phyloP scores from a whole-genome alignment of 2,888 invertebrate genomes.

The Drosophila mimica region DNA sequence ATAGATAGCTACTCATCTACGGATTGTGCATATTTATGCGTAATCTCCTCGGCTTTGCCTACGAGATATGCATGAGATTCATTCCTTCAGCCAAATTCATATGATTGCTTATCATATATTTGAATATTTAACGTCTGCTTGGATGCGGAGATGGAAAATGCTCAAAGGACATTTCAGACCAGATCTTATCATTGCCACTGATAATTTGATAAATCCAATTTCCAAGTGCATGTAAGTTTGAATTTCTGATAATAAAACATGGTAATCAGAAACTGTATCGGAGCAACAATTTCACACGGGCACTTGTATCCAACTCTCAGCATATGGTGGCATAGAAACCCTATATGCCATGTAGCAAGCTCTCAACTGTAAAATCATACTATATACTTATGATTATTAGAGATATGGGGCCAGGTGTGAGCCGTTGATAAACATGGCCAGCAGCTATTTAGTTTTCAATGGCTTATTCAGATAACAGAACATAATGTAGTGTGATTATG shows the following conservation, averaged over 20 bases:
- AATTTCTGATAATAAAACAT: background rate
- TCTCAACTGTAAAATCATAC: conserved; percentile 12
- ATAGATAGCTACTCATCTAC: conserved; percentile 54
- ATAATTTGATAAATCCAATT: conserved; percentile 36
- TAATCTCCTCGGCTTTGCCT: conserved; percentile 36
- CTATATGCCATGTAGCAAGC: conserved; percentile 18
- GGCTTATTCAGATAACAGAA: conserved; percentile 28
- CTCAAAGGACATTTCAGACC: conserved; percentile 13
- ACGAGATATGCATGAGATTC: conserved; percentile 67
- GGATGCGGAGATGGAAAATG: too few relatives aligned
- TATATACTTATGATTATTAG: conserved; percentile 5
- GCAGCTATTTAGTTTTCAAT: conserved; percentile 18
- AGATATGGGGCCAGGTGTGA: conserved; percentile 17
- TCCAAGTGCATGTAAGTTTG: conserved; percentile 6
- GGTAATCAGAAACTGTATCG: conserved; percentile 4
- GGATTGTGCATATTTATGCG: conserved; percentile 61
- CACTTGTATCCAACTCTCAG: background rate
- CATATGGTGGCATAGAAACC: conserved; percentile 6
- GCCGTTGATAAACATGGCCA: conserved; percentile 33
- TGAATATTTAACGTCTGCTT: conserved; percentile 67
- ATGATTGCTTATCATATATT: conserved; percentile 65
- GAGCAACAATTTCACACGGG: background rate
- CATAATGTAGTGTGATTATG: conserved; percentile 23
- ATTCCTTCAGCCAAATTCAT: conserved; percentile 6
- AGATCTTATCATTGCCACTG: conserved; percentile 7